Evolutionary conservation across 2,113 vertebrate genomes (phyloP).

Genomic region (Dasypus novemcinctus): DNA sequence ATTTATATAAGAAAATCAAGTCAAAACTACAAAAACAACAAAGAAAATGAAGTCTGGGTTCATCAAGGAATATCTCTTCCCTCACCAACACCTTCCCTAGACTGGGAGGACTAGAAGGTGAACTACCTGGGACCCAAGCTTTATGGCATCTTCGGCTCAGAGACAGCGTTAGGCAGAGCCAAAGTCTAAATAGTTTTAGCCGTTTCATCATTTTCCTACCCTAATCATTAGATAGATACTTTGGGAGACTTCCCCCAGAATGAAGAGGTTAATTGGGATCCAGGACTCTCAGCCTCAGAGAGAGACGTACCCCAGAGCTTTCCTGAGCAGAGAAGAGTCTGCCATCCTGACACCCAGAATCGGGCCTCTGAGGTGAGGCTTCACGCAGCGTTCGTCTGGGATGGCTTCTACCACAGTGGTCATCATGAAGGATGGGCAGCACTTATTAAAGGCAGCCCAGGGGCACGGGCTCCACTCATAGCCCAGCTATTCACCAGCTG

Average conservation of each 20-base stretch:
- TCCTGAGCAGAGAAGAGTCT: neutral
- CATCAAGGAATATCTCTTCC: neutral
- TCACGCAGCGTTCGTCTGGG: neutral
- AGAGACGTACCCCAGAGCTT: neutral
- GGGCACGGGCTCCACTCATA: neutral
- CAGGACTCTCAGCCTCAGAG: neutral
- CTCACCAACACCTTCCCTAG: neutral
- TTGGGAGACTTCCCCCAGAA: neutral
- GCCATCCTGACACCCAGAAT: neutral
- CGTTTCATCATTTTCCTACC: neutral
- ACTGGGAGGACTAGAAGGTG: neutral
- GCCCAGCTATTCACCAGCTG: neutral
- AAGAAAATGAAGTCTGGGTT: neutral
- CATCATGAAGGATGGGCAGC: neutral
- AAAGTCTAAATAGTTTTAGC: neutral
- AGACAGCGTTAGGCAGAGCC: neutral
- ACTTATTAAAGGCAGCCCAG: neutral
- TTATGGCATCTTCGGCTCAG: neutral
- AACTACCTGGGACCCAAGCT: neutral
- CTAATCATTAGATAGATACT: neutral
- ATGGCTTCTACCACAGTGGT: neutral
- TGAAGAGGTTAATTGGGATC: neutral
- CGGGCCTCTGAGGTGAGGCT: neutral
- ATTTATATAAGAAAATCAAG: neutral
- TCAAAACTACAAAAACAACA: too few relatives aligned